These are phyloP conservation scores for Anguilla japonica DNA, from an alignment of 2,113 vertebrate genomes.

Conservation along the genomic window DNA sequence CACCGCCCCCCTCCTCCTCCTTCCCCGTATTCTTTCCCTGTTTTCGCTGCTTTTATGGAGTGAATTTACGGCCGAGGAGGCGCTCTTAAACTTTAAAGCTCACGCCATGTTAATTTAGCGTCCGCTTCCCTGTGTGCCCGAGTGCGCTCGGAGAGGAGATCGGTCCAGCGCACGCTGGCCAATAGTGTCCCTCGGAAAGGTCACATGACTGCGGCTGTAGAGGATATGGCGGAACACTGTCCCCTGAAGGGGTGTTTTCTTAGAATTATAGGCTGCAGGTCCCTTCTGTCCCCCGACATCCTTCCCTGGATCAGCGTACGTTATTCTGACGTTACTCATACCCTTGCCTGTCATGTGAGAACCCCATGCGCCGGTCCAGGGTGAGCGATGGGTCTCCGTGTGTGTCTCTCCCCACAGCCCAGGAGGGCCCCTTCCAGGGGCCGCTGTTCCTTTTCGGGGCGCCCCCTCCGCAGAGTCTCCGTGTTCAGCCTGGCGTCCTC, in stretches of 20 bases:
- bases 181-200: neutral
- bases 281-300: neutral
- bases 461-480: conserved; percentile 41
- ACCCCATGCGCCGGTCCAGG: conserved; percentile 37
- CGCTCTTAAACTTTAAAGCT: conserved; percentile 26
- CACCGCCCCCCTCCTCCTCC: neutral
- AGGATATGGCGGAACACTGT: neutral
- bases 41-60: neutral
- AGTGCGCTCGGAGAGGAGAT: neutral
- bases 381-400: conserved; percentile 37
- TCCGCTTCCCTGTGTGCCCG: conserved; percentile 19
- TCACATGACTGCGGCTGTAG: neutral
- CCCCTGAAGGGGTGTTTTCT: neutral
- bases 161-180: conserved; percentile 5
- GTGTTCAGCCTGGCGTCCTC: conserved; percentile 53
- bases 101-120: conserved; percentile 35
- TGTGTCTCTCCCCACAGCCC: conserved; percentile 38
- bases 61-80: conserved; percentile 3
- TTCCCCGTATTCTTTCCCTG: neutral
- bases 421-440: conserved; percentile 47
- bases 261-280: neutral
- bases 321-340: neutral
- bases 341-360: conserved; percentile 23
- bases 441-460: conserved; percentile 14
- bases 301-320: neutral